phyloP scores from a whole-genome alignment of 2,888 invertebrate genomes.

The Chrysotoxum bicinctum region DNA sequence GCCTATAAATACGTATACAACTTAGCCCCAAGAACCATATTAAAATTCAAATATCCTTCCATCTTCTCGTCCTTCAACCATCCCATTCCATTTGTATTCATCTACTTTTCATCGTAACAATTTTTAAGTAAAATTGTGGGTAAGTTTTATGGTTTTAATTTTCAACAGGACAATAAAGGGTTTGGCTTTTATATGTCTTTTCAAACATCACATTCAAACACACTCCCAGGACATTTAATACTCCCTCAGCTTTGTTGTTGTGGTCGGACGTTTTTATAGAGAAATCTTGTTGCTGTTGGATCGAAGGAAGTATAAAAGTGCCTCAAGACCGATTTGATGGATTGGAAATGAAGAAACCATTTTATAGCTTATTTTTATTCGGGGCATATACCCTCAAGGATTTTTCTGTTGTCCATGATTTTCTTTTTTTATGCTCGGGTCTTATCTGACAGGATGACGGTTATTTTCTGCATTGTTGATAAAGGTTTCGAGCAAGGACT shows the following conservation, averaged over 20 bases:
- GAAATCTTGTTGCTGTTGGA: constrained; percentile 18
- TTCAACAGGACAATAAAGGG: constrained; percentile 71
- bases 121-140: constrained; percentile 27
- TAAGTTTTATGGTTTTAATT: constrained; percentile 70
- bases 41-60: constrained; percentile 9
- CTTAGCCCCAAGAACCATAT: constrained; percentile 48
- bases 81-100: not conserved
- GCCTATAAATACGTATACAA: constrained; percentile 60
- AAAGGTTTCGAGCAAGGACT: constrained; percentile 29
- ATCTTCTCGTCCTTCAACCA: not conserved
- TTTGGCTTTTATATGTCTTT: constrained; percentile 55
- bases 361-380: constrained; percentile 38
- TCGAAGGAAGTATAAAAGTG: not conserved
- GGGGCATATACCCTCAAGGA: not conserved
- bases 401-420: not conserved
- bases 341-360: constrained; percentile 59
- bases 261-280: constrained; percentile 17
- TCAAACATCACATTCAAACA: not conserved
- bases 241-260: not conserved
- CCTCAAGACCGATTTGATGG: constrained; percentile 62
- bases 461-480: constrained; percentile 41
- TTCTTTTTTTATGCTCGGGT: constrained; percentile 6
- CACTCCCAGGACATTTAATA: not conserved
- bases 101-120: constrained; percentile 1
- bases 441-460: constrained; percentile 32